A percentile compares a stretch with the other conserved stretches of the same genome.
phyloP scores from a whole-genome alignment of 2,888 invertebrate genomes.

The Tipula unca region DNA sequence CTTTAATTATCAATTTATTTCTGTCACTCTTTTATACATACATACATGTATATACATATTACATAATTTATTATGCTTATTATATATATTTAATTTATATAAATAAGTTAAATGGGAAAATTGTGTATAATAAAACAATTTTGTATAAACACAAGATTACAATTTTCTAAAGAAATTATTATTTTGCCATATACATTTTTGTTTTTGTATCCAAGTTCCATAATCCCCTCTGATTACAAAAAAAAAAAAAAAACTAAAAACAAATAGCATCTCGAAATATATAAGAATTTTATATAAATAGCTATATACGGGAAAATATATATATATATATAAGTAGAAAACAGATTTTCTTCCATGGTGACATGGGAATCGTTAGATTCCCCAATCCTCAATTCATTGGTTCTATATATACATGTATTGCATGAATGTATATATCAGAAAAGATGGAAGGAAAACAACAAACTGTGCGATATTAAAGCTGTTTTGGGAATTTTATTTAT shows the following conservation, averaged over 20 bases:
- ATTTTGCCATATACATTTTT: neutral
- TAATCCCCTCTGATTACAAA: constrained; percentile 1
- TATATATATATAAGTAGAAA: neutral
- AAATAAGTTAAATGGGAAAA: neutral
- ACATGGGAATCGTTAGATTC: neutral
- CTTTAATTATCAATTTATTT: too few relatives aligned
- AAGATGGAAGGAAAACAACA: neutral
- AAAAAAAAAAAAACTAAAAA: neutral
- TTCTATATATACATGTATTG: too few relatives aligned
- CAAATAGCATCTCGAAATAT: neutral
- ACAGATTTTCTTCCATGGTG: neutral
- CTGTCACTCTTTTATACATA: too few relatives aligned
- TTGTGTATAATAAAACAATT: neutral
- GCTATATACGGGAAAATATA: neutral
- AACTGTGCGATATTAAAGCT: neutral
- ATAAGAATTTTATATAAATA: neutral
- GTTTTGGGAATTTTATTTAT: neutral
- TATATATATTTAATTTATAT: too few relatives aligned
- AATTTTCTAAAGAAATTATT: neutral
- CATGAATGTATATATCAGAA: too few relatives aligned
- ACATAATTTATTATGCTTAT: too few relatives aligned
- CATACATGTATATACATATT: too few relatives aligned
- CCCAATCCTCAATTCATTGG: neutral
- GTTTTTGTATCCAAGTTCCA: neutral
- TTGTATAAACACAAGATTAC: neutral